Percentiles rank a stretch among this genome's conserved stretches.
These are phyloP conservation scores for Cydia strobilella DNA, from an alignment of 1,140 invertebrate species.

Conservation along the genomic window DNA sequence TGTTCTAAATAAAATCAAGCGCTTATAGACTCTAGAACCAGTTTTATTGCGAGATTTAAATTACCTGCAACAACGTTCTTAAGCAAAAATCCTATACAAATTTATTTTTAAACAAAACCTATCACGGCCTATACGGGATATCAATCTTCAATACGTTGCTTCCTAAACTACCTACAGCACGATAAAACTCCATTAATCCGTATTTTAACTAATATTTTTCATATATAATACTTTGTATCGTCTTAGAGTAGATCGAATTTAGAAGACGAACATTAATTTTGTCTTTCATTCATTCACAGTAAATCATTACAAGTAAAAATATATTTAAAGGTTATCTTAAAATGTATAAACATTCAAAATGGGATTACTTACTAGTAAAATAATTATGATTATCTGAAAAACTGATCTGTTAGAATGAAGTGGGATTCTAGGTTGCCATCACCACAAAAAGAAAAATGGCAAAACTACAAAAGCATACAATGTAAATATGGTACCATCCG, in stretches of 20 bases:
- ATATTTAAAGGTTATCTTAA: background rate
- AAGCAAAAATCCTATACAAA: constrained; percentile 36
- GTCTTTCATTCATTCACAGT: background rate
- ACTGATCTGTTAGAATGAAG: too few relatives aligned
- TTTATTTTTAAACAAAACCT: constrained; percentile 41
- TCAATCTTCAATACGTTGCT: constrained; percentile 68
- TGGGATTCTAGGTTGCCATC: too few relatives aligned
- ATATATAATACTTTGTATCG: background rate
- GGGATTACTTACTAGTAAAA: too few relatives aligned
- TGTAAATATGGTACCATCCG: too few relatives aligned
- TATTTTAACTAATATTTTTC: background rate
- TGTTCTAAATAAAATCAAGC: constrained; percentile 5
- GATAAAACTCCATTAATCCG: background rate
- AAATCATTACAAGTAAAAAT: background rate
- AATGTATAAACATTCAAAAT: background rate
- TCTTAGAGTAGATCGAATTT: background rate
- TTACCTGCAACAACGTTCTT: constrained; percentile 14
- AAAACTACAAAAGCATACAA: too few relatives aligned
- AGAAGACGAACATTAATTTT: background rate
- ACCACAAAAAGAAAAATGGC: too few relatives aligned
- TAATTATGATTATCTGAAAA: too few relatives aligned
- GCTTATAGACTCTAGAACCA: background rate
- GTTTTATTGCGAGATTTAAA: constrained; percentile 23
- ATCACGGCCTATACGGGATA: constrained; percentile 41
- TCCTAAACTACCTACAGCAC: constrained; percentile 56